phyloP scores from a whole-genome alignment of 2,888 invertebrate species.

The Scaptomyza tumidula region DNA sequence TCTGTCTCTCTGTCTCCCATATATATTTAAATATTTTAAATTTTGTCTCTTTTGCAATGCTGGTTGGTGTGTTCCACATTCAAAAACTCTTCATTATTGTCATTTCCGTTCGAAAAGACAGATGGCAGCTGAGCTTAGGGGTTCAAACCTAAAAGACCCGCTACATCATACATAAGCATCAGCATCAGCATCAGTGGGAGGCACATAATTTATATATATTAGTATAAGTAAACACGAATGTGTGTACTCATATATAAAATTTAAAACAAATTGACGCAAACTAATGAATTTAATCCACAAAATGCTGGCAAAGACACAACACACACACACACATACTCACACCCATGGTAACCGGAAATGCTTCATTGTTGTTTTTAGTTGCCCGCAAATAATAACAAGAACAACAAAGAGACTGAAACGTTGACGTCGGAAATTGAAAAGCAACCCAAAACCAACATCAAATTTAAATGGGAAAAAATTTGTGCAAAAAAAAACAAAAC shows the following conservation, averaged over 20 bases:
- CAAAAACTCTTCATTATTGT: slow-evolving; percentile 34
- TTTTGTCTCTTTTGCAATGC: neutral
- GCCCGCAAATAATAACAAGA: slow-evolving; percentile 29
- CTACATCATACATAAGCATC: slow-evolving; percentile 32
- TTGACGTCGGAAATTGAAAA: slow-evolving; percentile 75
- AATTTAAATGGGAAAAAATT: slow-evolving; percentile 66
- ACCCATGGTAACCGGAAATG: slow-evolving; percentile 59
- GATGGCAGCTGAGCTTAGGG: slow-evolving; percentile 20
- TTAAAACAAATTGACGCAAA: slow-evolving; percentile 75
- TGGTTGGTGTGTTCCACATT: neutral
- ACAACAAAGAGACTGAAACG: slow-evolving; percentile 23
- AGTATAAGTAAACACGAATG: slow-evolving; percentile 6
- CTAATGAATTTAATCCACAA: slow-evolving; percentile 70
- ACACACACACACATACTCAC: slow-evolving; percentile 24
- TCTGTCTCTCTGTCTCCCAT: neutral
- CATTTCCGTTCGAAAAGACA: slow-evolving; percentile 55
- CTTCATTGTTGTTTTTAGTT: slow-evolving; percentile 68
- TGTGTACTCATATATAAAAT: slow-evolving; percentile 33
- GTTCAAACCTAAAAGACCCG: slow-evolving; percentile 17
- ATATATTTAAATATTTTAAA: neutral
- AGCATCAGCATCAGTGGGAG: slow-evolving; percentile 29
- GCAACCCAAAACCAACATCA: slow-evolving; percentile 75
- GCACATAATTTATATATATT: slow-evolving; percentile 26
- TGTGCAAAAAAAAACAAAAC: slow-evolving; percentile 45
- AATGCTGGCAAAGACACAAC: slow-evolving; percentile 28